Evolutionary conservation across 2,797 vertebrate genomes (phyloP), one percentile per base, ranked within the genome.

Genomic region (Discoglossus pictus): DNA sequence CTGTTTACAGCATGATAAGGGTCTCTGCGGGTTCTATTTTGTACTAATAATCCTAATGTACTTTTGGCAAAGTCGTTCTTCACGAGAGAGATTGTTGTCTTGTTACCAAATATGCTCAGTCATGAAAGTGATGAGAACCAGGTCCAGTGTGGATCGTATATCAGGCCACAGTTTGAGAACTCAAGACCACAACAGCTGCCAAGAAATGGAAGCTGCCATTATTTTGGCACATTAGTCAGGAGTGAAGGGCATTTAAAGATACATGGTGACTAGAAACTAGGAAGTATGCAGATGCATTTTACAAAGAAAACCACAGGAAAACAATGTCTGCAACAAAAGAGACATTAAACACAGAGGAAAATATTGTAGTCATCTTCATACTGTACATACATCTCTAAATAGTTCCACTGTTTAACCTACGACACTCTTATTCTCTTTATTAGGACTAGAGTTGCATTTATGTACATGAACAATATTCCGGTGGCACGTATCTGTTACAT

Each of bases 61-160:
- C n/a, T 43, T 27, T 59, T 59, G 55, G 23, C 25, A 59, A 59
- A 44, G 40, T 59, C 16, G 31, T 24, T 16, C 43, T 17, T 59
- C 15, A 27, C 11, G 8, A 6, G 24, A 43, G 17, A 6, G 5
- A 16, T 43, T 59, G 24, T 13, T 43, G 39, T 58, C 13, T 4
- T 56, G n/a, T 20, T 59, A 34, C 23, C 40, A 27, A 58, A 59
- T 59, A 31, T 58, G n/a, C 55, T 59, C 21, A 44, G 39, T 24
- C 24, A 31, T 43, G 24, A 23, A 43, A 31, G 15, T 17, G 17
- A 47, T 46, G 58, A 35, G 25, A 60, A 60, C 3, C 42, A 2
- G 27, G 34, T 47, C 27, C 58, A 47, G 23, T 21, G 10, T 15
- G 58, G 42, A 25, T 47, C 42, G 25, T 20, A 35, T 47, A 60